Evolutionary conservation across 2,888 invertebrate genomes (phyloP).

Genomic region (Mesorhabditis sp.): DNA sequence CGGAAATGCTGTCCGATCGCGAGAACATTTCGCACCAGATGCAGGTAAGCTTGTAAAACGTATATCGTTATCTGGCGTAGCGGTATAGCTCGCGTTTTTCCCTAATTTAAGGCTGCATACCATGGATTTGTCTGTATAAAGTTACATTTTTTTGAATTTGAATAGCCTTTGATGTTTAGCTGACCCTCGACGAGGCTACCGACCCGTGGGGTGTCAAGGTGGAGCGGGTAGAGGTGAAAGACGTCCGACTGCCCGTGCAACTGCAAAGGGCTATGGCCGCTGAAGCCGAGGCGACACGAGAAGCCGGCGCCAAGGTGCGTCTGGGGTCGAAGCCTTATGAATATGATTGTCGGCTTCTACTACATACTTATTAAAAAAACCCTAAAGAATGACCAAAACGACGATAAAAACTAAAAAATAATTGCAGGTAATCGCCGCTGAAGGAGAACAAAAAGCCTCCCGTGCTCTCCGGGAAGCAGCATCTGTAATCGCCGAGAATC

Average conservation of each 20-base stretch:
- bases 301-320: conserved; percentile 65
- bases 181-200: conserved; percentile 61
- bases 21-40: conserved; percentile 75
- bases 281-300: conserved; percentile 86
- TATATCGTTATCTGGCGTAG: neutral
- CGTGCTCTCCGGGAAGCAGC: conserved; percentile 89
- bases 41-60: conserved; percentile 28
- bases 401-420: neutral
- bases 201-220: conserved; percentile 64
- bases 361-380: too few relatives aligned
- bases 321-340: neutral
- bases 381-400: too few relatives aligned
- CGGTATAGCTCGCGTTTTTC: neutral
- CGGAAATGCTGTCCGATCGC: conserved; percentile 91
- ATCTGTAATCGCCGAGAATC: conserved; percentile 78
- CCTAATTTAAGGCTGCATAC: neutral
- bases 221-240: conserved; percentile 61
- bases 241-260: conserved; percentile 84
- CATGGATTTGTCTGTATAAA: neutral
- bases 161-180: conserved; percentile 41
- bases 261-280: conserved; percentile 92
- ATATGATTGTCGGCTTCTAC: neutral
- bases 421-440: conserved; percentile 80
- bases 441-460: conserved; percentile 81
- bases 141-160: neutral